Evolutionary conservation across 1,140 invertebrate genomes (phyloP), one percentile per base, ranked within the genome.

Genomic region (Brachionus calyciflorus): DNA sequence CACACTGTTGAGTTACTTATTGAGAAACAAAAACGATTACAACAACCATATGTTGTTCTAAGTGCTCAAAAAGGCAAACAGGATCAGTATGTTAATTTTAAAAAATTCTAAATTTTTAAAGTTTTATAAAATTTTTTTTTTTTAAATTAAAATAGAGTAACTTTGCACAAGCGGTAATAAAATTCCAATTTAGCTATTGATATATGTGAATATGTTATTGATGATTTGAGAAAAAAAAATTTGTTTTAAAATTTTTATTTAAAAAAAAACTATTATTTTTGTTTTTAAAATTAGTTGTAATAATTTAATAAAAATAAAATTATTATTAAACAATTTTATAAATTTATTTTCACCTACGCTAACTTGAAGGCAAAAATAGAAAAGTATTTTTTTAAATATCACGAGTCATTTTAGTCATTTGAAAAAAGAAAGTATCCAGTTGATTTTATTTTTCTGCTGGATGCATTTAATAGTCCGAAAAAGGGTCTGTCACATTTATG

Each of bases 1-100:
- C 91, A 92, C 79, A 99, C 96, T 1, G 87, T 98, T 19, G 91
- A 91, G 80, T 90, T 98, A 87, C 85, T 99, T 76, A 91, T 96
- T 86, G 92, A 94, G 30, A 98, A 97, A 80, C 96, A 99, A 83
- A 94, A 93, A 82, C 92, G 97, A 86, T 92, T 95, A 2, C 92
- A 96, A 80, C 93, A 93, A 7, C 91, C 96, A 0, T 99, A 91
- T 85, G 90, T 99, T 79, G 90, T 99, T 57, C 88, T 99, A 2
- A 95, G 69, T 33, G 69, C 69, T 14, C 69, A 28, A 12, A 73
- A 73, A 30, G 69, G 69, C 33, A 73, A 73, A 33, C 46, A 73
- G 10, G 69, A 73, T 24, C 69, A 73, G 60, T 65, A 65, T 24
- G 60, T 26, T 19, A 40, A 63, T 57, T 57, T 55, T 0, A 55